Conservation (phyloP, 2,113 vertebrate species). For the Cephalopterus ornatus region DNA sequence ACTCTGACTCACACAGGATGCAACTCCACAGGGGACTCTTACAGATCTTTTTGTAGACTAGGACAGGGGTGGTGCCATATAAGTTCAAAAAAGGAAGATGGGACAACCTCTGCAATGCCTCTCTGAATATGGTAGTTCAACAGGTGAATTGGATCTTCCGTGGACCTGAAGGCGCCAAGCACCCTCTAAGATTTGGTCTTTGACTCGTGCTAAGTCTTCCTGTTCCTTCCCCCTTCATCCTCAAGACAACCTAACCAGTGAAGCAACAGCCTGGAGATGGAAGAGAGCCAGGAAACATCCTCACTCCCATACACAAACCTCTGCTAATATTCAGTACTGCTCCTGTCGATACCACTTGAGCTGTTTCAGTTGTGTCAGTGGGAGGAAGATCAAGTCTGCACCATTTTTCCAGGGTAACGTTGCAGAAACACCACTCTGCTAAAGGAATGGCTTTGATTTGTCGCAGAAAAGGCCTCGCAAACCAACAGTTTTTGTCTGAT, state of each 20-base stretch:
- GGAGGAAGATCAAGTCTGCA: neutral
- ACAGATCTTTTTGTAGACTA: neutral
- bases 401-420: neutral
- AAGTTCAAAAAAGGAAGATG: neutral
- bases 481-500: slow-evolving; percentile 20
- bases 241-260: neutral
- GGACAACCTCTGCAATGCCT: neutral
- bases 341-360: neutral
- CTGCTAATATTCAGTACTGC: neutral
- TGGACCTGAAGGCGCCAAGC: neutral
- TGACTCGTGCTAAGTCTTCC: neutral
- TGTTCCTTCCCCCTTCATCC: neutral
- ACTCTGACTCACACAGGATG: neutral
- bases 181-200: neutral
- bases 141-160: neutral
- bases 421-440: neutral
- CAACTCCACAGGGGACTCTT: neutral
- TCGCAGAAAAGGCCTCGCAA: neutral
- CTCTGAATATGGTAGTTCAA: neutral
- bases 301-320: neutral
- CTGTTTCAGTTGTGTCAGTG: neutral
- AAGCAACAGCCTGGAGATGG: neutral
- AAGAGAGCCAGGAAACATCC: neutral
- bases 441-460: slow-evolving; percentile 8
- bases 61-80: no score